Evolutionary conservation across 2,888 invertebrate genomes (phyloP).

Genomic region (Limulus polyphemus): DNA sequence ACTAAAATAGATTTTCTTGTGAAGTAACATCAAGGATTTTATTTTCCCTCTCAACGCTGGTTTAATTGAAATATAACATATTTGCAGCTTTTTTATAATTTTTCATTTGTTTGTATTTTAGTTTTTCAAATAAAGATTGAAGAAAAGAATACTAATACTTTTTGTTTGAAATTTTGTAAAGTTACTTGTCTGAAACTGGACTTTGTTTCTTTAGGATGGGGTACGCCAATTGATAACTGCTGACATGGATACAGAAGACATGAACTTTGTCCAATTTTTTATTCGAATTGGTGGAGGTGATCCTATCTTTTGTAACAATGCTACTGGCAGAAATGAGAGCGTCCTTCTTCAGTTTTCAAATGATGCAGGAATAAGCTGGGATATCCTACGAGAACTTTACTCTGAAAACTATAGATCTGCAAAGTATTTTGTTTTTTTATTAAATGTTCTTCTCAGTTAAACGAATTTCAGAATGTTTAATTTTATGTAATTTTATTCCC

Average conservation of each 20-base stretch:
- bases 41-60: no score
- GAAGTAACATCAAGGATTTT: no score
- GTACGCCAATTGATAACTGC: slow-evolving; percentile 32
- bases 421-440: no score
- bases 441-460: no score
- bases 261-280: slow-evolving; percentile 36
- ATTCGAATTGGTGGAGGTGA: slow-evolving; percentile 32
- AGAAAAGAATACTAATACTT: no score
- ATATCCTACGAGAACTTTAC: slow-evolving; percentile 34
- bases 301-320: slow-evolving; percentile 31
- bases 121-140: no score
- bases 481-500: no score
- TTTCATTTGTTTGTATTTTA: no score
- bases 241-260: slow-evolving; percentile 32
- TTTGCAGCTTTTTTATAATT: no score
- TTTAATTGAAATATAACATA: no score
- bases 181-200: neutral
- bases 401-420: slow-evolving; percentile 15
- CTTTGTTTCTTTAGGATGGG: slow-evolving; percentile 30
- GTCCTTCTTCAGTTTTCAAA: slow-evolving; percentile 36
- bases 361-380: slow-evolving; percentile 37
- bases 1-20: no score
- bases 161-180: neutral
- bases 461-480: no score
- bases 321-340: slow-evolving; percentile 32